A percentile compares a stretch with the other conserved stretches of the same genome.
These are phyloP conservation scores for Ranitomeya variabilis DNA, from an alignment of 2,113 vertebrate species.

Conservation along the genomic window DNA sequence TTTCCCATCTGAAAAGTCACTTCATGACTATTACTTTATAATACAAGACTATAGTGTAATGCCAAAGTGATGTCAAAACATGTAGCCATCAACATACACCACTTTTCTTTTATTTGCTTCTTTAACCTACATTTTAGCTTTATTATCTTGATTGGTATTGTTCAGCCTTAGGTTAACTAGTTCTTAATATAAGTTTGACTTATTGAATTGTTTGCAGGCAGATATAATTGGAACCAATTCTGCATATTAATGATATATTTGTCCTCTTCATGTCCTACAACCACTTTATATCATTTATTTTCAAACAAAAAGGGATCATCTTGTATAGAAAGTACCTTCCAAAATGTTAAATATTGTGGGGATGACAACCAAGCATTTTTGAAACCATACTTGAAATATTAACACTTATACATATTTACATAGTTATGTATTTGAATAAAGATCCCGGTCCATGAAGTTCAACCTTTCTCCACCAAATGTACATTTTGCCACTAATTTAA, in stretches of 20 bases:
- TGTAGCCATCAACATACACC: slow-evolving; percentile 9
- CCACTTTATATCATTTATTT: no score
- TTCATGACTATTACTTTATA: slow-evolving; percentile 22
- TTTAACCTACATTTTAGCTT: not conserved
- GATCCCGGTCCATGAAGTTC: no score
- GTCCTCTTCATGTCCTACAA: not conserved
- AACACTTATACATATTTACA: no score
- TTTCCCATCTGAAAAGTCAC: slow-evolving; percentile 48
- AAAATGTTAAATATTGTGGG: no score
- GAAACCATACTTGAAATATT: no score
- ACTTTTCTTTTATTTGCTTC: not conserved
- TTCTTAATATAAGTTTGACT: not conserved
- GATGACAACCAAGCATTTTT: no score
- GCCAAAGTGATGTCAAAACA: slow-evolving; percentile 36
- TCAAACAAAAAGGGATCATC: no score
- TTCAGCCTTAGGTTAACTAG: not conserved
- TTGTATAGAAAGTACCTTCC: no score
- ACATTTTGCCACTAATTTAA: no score
- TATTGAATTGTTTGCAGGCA: not conserved
- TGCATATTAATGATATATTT: not conserved
- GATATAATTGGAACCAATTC: not conserved
- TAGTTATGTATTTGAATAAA: no score
- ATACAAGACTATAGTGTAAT: slow-evolving; percentile 26
- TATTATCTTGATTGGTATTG: not conserved
- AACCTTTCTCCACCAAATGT: no score